Conservation (phyloP, 2,888 invertebrate genomes). For the Drosophila cognata region DNA sequence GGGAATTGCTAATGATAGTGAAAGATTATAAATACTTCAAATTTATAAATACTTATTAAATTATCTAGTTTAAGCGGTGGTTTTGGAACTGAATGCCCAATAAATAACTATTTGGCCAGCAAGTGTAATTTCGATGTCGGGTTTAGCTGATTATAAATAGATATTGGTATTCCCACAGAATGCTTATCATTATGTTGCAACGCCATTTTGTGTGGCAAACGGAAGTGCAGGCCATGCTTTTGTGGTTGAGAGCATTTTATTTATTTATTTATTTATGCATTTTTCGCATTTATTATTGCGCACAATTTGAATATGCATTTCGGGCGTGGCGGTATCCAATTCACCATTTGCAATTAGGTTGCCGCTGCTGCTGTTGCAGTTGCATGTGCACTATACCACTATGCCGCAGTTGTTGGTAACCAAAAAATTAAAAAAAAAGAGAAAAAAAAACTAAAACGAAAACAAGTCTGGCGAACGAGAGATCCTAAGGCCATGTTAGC, state of each 20-base stretch:
- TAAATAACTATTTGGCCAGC: not conserved
- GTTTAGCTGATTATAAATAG: not conserved
- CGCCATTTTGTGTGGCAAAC: constrained; percentile 57
- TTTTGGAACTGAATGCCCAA: not conserved
- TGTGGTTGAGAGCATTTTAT: constrained; percentile 58
- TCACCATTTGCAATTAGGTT: constrained; percentile 53
- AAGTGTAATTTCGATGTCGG: constrained; percentile 20
- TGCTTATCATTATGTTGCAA: constrained; percentile 24
- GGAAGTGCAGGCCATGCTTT: constrained; percentile 68
- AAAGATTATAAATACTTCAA: not conserved
- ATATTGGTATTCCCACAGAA: constrained; percentile 8
- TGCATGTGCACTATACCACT: not conserved
- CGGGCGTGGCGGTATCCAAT: constrained; percentile 47
- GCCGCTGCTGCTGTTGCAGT: constrained; percentile 14
- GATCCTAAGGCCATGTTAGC: constrained; percentile 74
- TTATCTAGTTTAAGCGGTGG: not conserved
- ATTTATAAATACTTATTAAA: not conserved
- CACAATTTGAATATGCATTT: constrained; percentile 49
- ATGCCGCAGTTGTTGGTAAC: constrained; percentile 7
- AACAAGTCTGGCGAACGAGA: constrained; percentile 60
- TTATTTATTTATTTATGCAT: constrained; percentile 61
- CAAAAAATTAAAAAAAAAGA: not conserved
- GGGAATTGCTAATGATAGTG: not conserved
- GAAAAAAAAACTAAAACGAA: constrained; percentile 25
- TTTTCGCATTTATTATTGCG: constrained; percentile 64